Conservation (phyloP, 2,113 vertebrate species). For the Chelonoidis abingdonii region DNA sequence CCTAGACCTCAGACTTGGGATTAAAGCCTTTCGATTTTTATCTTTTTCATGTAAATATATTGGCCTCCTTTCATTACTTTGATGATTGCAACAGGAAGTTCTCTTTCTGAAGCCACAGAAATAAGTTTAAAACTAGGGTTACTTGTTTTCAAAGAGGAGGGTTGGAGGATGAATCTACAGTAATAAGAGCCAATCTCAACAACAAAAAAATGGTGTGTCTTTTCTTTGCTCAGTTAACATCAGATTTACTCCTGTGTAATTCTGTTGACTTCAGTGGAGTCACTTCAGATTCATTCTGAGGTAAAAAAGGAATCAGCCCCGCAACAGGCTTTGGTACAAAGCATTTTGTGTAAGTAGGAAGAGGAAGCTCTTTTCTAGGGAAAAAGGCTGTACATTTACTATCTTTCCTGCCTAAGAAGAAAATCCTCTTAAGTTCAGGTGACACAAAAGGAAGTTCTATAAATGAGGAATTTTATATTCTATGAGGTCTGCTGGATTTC, state of each 20-base stretch:
- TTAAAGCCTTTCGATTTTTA: background rate
- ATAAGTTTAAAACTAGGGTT: background rate
- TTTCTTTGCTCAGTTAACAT: background rate
- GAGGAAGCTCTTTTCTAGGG: background rate
- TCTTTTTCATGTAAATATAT: background rate
- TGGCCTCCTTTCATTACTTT: background rate
- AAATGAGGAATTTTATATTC: constrained; percentile 13
- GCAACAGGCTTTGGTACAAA: background rate
- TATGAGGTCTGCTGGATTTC: background rate
- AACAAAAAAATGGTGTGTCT: background rate
- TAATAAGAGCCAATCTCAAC: background rate
- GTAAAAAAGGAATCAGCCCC: background rate
- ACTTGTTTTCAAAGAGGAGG: background rate
- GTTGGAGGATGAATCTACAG: background rate
- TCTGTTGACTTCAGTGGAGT: background rate
- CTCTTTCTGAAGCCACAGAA: background rate
- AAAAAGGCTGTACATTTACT: background rate
- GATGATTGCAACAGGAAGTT: background rate
- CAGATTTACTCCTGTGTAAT: background rate
- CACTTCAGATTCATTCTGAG: background rate
- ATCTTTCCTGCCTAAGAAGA: background rate
- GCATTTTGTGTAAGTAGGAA: background rate
- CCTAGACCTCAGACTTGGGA: background rate
- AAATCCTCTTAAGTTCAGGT: background rate
- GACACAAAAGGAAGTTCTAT: background rate